Base-by-base conservation (phyloP, 2,797 vertebrate genomes). In the Delichon dasypus region DNA sequence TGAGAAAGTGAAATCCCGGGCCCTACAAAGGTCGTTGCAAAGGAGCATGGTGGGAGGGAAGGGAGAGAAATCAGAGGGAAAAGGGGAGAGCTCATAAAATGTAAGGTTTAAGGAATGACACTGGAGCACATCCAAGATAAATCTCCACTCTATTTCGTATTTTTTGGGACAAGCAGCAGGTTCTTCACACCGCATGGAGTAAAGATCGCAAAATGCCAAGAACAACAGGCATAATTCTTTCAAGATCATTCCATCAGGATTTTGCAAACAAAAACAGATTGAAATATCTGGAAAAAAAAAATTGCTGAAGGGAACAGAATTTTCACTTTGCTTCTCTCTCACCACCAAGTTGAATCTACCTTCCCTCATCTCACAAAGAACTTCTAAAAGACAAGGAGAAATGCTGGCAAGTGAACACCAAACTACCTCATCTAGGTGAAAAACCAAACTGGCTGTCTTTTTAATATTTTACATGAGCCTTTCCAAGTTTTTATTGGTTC, bases 91-190 rank as follows among this genome's bases (percentile, higher is more conserved):
- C 76, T 93, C 81, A 91, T 84, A 92, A 96, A 96, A 94, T 72
- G 65, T 16, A 76, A 93, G 65, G 87, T 93, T 97, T 95, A 94
- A 97, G 88, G 91, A 96, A 96, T 94, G 94, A 96, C 64, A 92
- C 89, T 97, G 98, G 96, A 97, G 90, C 42, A 90, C 54, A 96
- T 96, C 96, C 97, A 98, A 98, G 86, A 96, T 94, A 97, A 98
- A 97, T 96, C 95, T 95, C 96, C 92, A 96, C 96, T 97, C 76
- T 17, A 95, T 97, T 97, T 97, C 93, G 85, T 97, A 96, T 95
- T 96, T 97, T 97, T 60, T 67, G 93, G 96, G 96, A 98, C 95
- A 98, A 97, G 97, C 95, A 96, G 96, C 89, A 97, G 96, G 96
- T 96, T 95, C 92, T 92, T 97, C 94, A 96, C 95, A 90, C 97